Percentiles rank a stretch among this genome's conserved stretches.
Conservation (phyloP, 2,888 invertebrate genomes). For the Nemotelus pantherinus region DNA sequence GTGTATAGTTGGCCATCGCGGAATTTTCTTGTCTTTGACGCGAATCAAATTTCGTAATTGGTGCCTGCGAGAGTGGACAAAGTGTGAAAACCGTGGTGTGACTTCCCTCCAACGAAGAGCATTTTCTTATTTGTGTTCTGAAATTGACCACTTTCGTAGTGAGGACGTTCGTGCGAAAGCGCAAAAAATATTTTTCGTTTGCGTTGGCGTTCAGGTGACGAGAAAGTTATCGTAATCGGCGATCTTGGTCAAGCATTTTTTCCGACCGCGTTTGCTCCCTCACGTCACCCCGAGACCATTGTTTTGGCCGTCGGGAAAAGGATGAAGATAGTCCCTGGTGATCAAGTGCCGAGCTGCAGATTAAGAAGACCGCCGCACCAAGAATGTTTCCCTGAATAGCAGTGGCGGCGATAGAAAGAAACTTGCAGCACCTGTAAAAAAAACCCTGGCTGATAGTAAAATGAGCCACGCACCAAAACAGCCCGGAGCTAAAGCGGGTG, state of each 20-base stretch:
- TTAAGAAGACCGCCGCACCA: not conserved
- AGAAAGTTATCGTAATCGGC: not conserved
- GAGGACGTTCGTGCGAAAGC: not conserved
- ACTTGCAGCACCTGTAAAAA: no score
- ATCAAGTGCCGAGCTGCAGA: slow-evolving; percentile 28
- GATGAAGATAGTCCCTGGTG: slow-evolving; percentile 33
- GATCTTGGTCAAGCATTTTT: slow-evolving; percentile 3
- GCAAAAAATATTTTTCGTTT: not conserved
- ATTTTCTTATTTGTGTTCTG: slow-evolving; percentile 36
- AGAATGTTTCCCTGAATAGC: slow-evolving; percentile 36
- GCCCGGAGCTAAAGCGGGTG: slow-evolving; percentile 51
- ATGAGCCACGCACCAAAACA: slow-evolving; percentile 51
- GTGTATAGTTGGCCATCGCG: slow-evolving; percentile 52
- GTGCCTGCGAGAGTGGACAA: slow-evolving; percentile 38
- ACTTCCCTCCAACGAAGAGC: slow-evolving; percentile 46
- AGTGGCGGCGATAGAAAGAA: slow-evolving; percentile 3
- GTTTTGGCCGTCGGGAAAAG: slow-evolving; percentile 10
- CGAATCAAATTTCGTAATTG: slow-evolving; percentile 48
- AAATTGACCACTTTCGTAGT: not conserved
- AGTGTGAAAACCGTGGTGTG: slow-evolving; percentile 38
- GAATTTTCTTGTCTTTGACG: slow-evolving; percentile 45
- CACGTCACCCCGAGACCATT: slow-evolving; percentile 31
- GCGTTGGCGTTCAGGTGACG: not conserved
- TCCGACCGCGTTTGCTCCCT: slow-evolving; percentile 2
- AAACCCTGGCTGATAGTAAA: no score